Percentiles rank a stretch among this genome's conserved stretches.
These are phyloP conservation scores for Pocillopora verrucosa DNA, from an alignment of 64 coral and sea anemone genomes.

Conservation along the genomic window DNA sequence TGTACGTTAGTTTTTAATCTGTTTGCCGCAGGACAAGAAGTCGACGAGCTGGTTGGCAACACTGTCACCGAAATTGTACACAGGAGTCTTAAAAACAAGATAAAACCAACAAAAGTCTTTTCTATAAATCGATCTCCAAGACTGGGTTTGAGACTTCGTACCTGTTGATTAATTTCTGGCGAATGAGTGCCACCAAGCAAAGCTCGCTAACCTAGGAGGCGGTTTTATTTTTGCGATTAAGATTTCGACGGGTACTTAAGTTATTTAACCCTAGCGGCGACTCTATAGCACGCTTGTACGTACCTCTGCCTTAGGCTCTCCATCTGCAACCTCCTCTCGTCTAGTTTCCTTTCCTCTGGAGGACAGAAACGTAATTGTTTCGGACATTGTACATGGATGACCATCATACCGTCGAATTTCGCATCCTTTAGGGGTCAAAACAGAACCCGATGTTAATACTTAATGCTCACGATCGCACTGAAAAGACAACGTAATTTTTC, in stretches of 20 bases:
- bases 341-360: slow-evolving; percentile 34
- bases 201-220: neutral
- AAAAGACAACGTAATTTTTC: neutral
- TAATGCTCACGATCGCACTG: slow-evolving; percentile 12
- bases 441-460: neutral
- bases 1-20: neutral
- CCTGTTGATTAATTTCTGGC: neutral
- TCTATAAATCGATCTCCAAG: no score
- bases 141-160: neutral
- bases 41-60: neutral
- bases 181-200: slow-evolving; percentile 12
- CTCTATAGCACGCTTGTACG: neutral
- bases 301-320: slow-evolving; percentile 36
- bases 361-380: slow-evolving; percentile 53
- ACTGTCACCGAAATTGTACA: neutral
- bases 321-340: slow-evolving; percentile 7
- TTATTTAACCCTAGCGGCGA: neutral
- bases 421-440: slow-evolving; percentile 18
- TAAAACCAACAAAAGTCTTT: neutral
- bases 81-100: neutral
- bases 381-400: slow-evolving; percentile 27
- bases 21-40: neutral
- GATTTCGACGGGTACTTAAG: neutral
- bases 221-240: neutral
- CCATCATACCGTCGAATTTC: slow-evolving; percentile 10